Percentiles rank a stretch among this genome's conserved stretches.
These are phyloP conservation scores for Batillaria attramentaria DNA, from an alignment of 1,140 invertebrate genomes.

Conservation along the genomic window DNA sequence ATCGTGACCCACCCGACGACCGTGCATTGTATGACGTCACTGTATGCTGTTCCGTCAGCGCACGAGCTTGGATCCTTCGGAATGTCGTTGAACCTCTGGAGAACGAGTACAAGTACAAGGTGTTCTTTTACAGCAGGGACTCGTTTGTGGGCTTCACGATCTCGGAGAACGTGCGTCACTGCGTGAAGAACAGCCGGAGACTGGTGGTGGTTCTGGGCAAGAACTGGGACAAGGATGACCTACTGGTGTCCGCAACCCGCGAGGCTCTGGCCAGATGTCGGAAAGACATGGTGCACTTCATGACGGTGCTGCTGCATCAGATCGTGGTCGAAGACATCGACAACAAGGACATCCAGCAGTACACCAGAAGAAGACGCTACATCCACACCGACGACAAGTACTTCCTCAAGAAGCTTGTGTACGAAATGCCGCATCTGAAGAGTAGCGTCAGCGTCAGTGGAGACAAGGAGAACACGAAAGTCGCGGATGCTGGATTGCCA, in stretches of 20 bases:
- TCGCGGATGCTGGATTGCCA: neutral
- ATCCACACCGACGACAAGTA: slow-evolving; percentile 22
- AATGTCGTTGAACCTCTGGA: slow-evolving; percentile 48
- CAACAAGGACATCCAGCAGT: slow-evolving; percentile 19
- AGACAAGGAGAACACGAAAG: neutral
- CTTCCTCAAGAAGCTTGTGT: slow-evolving; percentile 24
- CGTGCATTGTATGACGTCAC: slow-evolving; percentile 47
- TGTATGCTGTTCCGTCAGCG: slow-evolving; percentile 41
- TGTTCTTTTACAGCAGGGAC: slow-evolving; percentile 53
- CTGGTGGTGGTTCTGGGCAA: slow-evolving; percentile 49
- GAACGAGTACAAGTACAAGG: slow-evolving; percentile 38
- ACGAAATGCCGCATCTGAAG: slow-evolving; percentile 28
- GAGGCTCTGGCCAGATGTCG: slow-evolving; percentile 52
- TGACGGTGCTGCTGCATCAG: slow-evolving; percentile 27
- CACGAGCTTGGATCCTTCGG: slow-evolving; percentile 50
- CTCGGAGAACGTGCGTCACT: slow-evolving; percentile 52
- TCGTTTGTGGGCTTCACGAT: slow-evolving; percentile 51
- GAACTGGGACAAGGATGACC: slow-evolving; percentile 37
- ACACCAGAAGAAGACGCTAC: slow-evolving; percentile 4
- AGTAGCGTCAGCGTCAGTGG: neutral
- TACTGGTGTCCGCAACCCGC: slow-evolving; percentile 47
- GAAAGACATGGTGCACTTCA: slow-evolving; percentile 48
- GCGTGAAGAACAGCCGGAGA: slow-evolving; percentile 48
- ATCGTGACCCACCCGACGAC: slow-evolving; percentile 44
- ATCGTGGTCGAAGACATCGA: neutral